Evolutionary conservation across 1,140 invertebrate genomes (phyloP).

Genomic region (Cyclargus thomasi): DNA sequence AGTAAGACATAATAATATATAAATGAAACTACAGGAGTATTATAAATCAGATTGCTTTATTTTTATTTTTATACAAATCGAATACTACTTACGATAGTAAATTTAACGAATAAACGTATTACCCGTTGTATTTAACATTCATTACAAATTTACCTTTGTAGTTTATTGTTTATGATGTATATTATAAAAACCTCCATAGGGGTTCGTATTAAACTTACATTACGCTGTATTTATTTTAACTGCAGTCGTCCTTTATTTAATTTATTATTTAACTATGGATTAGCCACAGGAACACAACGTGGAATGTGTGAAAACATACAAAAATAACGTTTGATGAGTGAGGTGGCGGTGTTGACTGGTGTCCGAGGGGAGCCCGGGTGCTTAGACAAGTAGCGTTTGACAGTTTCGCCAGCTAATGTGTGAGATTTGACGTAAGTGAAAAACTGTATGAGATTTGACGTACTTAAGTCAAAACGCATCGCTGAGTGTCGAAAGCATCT

Average conservation of each 20-base stretch:
- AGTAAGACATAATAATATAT: not conserved
- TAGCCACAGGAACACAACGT: conserved; percentile 65
- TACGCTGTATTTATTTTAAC: conserved; percentile 59
- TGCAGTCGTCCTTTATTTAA: conserved; percentile 63
- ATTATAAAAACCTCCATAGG: conserved; percentile 76
- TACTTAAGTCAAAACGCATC: no score
- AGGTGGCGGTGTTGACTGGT: not conserved
- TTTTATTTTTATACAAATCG: conserved; percentile 76
- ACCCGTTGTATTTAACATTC: conserved; percentile 65
- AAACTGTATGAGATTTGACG: no score
- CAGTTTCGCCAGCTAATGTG: no score
- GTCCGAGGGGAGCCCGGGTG: no score
- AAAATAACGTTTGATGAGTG: conserved; percentile 26
- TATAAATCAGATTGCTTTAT: conserved; percentile 76
- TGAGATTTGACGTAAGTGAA: no score
- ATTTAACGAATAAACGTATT: conserved; percentile 73
- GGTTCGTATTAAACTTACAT: conserved; percentile 71
- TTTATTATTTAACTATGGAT: conserved; percentile 54
- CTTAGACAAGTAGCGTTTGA: no score
- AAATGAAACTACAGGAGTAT: conserved; percentile 44
- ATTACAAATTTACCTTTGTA: conserved; percentile 74
- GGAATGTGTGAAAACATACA: conserved; percentile 36
- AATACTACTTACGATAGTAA: conserved; percentile 72
- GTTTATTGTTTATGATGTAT: conserved; percentile 55
- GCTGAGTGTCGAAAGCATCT: no score